A percentile compares a stretch with the other conserved stretches of the same genome.
Conservation (phyloP, 1,140 invertebrate species). For the Diploscapter pachys region DNA sequence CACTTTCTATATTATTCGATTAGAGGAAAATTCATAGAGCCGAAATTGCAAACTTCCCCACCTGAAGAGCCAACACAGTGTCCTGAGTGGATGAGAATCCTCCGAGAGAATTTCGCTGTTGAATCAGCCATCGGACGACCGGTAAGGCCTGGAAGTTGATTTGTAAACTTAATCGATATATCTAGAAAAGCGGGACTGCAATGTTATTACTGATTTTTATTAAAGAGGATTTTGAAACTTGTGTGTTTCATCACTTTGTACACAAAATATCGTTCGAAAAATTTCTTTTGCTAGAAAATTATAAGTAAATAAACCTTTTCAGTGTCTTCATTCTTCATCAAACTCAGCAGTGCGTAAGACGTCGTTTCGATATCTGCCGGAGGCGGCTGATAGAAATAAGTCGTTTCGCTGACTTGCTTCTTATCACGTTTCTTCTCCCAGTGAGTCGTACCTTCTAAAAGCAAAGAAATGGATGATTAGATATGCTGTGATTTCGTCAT, state of each 20-base stretch:
- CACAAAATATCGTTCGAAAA: no score
- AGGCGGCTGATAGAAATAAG: constrained; percentile 62
- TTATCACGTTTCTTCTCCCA: constrained; percentile 64
- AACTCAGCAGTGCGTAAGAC: constrained; percentile 72
- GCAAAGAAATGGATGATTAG: no score
- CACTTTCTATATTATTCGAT: no score
- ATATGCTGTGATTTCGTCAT: no score
- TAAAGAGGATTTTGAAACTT: no score
- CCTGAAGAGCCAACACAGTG: constrained; percentile 63
- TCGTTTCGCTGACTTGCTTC: background rate
- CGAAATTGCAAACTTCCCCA: constrained; percentile 27
- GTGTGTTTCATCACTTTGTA: no score
- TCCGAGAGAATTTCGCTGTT: constrained; percentile 75
- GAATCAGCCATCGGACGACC: constrained; percentile 78
- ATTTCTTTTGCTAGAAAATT: background rate
- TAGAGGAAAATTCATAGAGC: background rate
- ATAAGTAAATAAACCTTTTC: background rate
- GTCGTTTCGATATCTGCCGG: constrained; percentile 82
- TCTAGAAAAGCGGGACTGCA: background rate
- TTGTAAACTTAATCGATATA: background rate
- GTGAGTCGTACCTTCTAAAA: constrained; percentile 69
- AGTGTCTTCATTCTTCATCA: constrained; percentile 65
- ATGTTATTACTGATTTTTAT: no score
- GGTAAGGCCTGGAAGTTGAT: constrained; percentile 67
- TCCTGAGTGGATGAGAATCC: constrained; percentile 77